Conservation (phyloP, 2,113 vertebrate genomes). For the Theropithecus gelada region DNA sequence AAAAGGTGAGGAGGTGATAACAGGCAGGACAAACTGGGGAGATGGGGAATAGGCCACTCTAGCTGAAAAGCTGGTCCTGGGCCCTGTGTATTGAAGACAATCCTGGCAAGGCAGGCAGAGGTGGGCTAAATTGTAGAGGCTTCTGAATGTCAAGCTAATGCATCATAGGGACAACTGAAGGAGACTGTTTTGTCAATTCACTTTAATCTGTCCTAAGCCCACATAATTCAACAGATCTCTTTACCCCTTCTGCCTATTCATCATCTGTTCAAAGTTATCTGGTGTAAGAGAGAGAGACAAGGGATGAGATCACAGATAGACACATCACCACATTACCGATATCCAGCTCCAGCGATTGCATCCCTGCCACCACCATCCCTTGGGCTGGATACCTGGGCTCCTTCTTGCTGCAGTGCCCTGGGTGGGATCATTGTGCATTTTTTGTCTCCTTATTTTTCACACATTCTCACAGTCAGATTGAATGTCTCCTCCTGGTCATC, state of each 20-base stretch:
- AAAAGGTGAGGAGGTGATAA: neutral
- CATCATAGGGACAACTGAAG: conserved; percentile 46
- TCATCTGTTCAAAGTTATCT: neutral
- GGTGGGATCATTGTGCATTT: neutral
- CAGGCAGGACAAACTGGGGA: fast-evolving
- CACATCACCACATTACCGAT: fast-evolving
- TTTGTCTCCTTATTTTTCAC: neutral
- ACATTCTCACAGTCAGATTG: neutral
- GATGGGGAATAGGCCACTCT: neutral
- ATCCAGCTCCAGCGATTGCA: fast-evolving
- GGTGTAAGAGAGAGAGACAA: neutral
- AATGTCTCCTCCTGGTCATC: neutral
- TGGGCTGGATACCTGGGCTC: fast-evolving
- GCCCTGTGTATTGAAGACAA: neutral
- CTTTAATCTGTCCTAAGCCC: neutral
- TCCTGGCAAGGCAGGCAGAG: neutral
- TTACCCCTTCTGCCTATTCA: neutral
- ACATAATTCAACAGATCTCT: neutral
- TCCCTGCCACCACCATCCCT: neutral
- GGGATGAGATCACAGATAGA: neutral
- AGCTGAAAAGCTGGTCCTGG: neutral
- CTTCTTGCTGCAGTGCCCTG: neutral
- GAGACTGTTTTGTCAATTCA: neutral
- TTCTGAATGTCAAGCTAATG: conserved; percentile 60
- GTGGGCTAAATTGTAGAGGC: neutral